Evolutionary conservation across 1,140 invertebrate genomes (phyloP), one percentile per base, ranked within the genome.

Genomic region (Pseudomyrmex flavicornis): DNA sequence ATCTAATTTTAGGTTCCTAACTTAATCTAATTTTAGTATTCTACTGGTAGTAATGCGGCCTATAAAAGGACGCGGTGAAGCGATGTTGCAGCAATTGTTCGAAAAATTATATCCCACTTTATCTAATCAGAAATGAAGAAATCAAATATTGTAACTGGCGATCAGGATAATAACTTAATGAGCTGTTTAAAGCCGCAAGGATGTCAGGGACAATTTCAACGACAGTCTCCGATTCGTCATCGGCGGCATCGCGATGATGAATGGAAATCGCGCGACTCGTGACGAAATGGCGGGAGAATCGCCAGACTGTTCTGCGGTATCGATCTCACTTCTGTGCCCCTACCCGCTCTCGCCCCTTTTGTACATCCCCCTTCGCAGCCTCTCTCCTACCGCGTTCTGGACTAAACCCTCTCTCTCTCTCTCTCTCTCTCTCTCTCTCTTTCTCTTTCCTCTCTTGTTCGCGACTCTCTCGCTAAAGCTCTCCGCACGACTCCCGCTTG

Each of bases 241-340:
- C 22, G 35, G 50, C 26, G 9, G 46, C 15, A 17, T 44, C n/a
- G 5, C n/a, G 5, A 35, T 48, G 44, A 54, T 65, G 44, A 54
- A 26, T 59, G 59, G 46, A 84, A 68, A 77, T 87, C 83, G 76
- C 62, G 59, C 61, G 59, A 66, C 62, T 83, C 70, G 66, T 56
- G 74, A 66, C 46, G 82, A 80, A 82, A 84, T 80, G 66, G 83
- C 87, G 83, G 82, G 85, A 35, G 35, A 90, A 90, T 86, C 52
- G 82, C 66, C 50, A 77, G 82, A 69, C 77, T 82, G 75, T 86
- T 82, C 58, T 79, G 69, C 56, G 75, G 70, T 89, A 89, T 89
- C 88, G 88, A 89, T 89, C 88, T 84, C 72, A 68, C 59, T 82
- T 84, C 59, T 76, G 35, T 35, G 20, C 72, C 87, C 84, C 87